phyloP scores from a whole-genome alignment of 2,888 invertebrate species.

The Tuberolachnus salignus region DNA sequence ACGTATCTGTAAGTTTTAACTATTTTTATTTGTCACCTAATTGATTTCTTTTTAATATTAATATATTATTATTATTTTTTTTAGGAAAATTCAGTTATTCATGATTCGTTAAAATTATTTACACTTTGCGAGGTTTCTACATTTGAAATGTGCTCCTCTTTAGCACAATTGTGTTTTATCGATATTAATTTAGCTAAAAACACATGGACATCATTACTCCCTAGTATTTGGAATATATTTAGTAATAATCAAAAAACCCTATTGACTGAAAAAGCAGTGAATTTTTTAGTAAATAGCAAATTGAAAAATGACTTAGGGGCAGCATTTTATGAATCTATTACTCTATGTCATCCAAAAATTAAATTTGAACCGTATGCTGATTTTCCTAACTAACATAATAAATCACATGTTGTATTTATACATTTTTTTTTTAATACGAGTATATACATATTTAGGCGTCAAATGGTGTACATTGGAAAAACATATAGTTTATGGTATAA shows the following conservation, averaged over 20 bases:
- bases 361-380: conserved; percentile 37
- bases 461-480: conserved; percentile 37
- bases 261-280: background rate
- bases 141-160: conserved; percentile 15
- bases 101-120: background rate
- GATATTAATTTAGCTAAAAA: conserved; percentile 29
- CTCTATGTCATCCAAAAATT: conserved; percentile 34
- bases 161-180: conserved; percentile 38
- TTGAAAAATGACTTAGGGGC: conserved; percentile 30
- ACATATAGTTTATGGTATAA: conserved; percentile 42
- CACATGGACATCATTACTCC: conserved; percentile 24
- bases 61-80: background rate
- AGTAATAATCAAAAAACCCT: background rate
- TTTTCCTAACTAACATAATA: background rate
- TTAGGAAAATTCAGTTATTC: background rate
- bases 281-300: conserved; percentile 32
- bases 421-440: background rate
- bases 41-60: background rate
- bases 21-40: background rate
- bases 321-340: conserved; percentile 44
- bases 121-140: background rate
- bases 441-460: conserved; percentile 16
- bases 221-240: conserved; percentile 30
- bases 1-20: background rate
- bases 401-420: background rate